phyloP scores from a whole-genome alignment of 92 coral and sea anemone genomes.

The Plumapathes pennacea region DNA sequence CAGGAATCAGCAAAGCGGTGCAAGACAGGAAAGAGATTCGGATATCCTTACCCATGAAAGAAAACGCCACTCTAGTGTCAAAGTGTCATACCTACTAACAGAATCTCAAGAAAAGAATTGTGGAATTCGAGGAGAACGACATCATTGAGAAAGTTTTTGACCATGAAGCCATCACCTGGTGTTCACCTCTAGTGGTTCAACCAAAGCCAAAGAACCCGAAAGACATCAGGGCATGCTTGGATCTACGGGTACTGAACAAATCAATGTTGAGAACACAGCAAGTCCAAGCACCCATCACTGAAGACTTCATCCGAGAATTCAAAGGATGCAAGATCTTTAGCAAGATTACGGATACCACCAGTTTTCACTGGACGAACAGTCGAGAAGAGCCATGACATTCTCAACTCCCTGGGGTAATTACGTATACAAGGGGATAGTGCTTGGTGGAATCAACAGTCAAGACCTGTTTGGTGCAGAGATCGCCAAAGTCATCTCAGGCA shows the following conservation, averaged over 20 bases:
- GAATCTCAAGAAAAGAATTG: constrained; percentile 11
- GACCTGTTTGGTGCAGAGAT: constrained; percentile 35
- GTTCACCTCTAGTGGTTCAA: constrained; percentile 47
- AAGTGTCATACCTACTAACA: constrained; percentile 10
- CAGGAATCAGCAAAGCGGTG: constrained; percentile 26
- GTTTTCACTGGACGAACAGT: constrained; percentile 19
- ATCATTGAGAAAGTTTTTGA: constrained; percentile 50
- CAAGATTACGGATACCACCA: constrained; percentile 31
- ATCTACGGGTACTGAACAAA: constrained; percentile 31
- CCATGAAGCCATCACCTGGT: constrained; percentile 42
- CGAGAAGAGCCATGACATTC: constrained; percentile 23
- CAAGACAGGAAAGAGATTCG: constrained; percentile 14
- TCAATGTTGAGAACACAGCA: constrained; percentile 39
- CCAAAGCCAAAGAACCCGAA: constrained; percentile 56
- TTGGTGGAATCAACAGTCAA: constrained; percentile 58
- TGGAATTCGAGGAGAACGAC: constrained; percentile 32
- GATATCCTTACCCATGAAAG: constrained; percentile 28
- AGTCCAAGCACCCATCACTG: constrained; percentile 53
- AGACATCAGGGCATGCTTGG: constrained; percentile 41
- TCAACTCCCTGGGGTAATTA: constrained; percentile 42
- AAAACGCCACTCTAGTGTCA: constrained; percentile 31
- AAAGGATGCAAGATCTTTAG: constrained; percentile 26
- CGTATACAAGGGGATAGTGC: constrained; percentile 37
- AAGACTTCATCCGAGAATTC: constrained; percentile 37
- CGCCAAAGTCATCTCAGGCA: constrained; percentile 26